These are phyloP conservation scores for Marronus borbonicus DNA, from an alignment of 2,888 invertebrate genomes.

Conservation along the genomic window DNA sequence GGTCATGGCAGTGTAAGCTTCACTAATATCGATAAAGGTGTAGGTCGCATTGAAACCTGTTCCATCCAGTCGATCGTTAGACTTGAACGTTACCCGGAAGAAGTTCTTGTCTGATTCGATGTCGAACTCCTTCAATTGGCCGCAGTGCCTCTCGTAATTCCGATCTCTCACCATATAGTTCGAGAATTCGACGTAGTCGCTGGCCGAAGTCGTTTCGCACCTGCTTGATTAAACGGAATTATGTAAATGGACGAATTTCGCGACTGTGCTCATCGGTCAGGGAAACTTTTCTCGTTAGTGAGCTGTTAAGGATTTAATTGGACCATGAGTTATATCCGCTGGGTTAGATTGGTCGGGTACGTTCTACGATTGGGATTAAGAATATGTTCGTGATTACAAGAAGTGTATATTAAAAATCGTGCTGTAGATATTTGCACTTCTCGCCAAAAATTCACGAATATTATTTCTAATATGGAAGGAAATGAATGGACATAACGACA, in stretches of 20 bases:
- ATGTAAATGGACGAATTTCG: conserved; percentile 39
- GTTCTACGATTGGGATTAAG: neutral
- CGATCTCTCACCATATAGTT: conserved; percentile 93
- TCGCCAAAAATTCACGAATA: too few species aligned
- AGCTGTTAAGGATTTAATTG: conserved; percentile 36
- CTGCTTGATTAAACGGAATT: conserved; percentile 71
- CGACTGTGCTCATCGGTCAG: conserved; percentile 13
- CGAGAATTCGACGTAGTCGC: conserved; percentile 97
- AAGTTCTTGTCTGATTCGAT: conserved; percentile 92
- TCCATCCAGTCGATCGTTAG: conserved; percentile 94
- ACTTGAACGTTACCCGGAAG: conserved; percentile 95
- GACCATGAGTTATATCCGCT: conserved; percentile 13
- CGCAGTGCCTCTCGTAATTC: conserved; percentile 92
- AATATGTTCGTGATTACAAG: neutral
- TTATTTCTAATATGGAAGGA: too few species aligned
- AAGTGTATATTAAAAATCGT: too few species aligned
- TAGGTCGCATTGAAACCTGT: conserved; percentile 95
- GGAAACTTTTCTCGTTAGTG: conserved; percentile 38
- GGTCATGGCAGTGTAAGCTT: conserved; percentile 71
- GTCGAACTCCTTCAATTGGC: conserved; percentile 85
- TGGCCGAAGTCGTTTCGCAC: conserved; percentile 91
- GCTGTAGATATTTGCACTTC: too few species aligned
- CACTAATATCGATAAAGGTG: conserved; percentile 84
- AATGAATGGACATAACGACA: too few species aligned
- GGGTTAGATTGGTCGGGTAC: neutral